These are phyloP conservation scores for Smutsia gigantea DNA, from an alignment of 2,797 vertebrate species.

Conservation along the genomic window DNA sequence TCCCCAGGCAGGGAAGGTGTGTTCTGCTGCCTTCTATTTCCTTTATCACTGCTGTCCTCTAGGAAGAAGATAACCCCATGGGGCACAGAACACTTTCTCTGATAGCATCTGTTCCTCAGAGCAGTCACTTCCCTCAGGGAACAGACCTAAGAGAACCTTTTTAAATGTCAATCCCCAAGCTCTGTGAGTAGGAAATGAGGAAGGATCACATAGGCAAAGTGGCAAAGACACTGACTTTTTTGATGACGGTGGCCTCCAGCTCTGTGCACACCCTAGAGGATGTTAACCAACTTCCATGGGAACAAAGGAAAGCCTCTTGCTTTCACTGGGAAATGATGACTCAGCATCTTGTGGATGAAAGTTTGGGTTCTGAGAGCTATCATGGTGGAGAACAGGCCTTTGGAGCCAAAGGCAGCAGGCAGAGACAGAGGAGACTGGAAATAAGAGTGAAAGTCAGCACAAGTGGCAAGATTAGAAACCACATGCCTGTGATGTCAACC, in stretches of 20 bases:
- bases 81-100: constrained; percentile 24
- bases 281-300: background rate
- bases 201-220: background rate
- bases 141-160: constrained; percentile 13
- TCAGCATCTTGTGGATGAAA: background rate
- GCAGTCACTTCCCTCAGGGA: background rate
- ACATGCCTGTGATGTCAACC: background rate
- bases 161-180: background rate
- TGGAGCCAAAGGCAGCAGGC: background rate
- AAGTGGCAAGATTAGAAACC: background rate
- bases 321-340: background rate
- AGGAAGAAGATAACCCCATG: constrained; percentile 8
- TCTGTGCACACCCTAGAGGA: background rate
- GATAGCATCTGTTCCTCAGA: constrained; percentile 28
- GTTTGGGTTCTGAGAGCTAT: background rate
- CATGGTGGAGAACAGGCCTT: background rate
- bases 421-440: background rate
- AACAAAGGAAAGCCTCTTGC: background rate
- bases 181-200: background rate
- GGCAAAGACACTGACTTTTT: background rate
- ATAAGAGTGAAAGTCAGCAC: background rate
- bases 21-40: background rate
- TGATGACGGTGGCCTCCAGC: background rate
- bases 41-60: background rate
- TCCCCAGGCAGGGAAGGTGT: background rate